Conservation (phyloP, 2,113 vertebrate species). For the Phaethon lepturus region DNA sequence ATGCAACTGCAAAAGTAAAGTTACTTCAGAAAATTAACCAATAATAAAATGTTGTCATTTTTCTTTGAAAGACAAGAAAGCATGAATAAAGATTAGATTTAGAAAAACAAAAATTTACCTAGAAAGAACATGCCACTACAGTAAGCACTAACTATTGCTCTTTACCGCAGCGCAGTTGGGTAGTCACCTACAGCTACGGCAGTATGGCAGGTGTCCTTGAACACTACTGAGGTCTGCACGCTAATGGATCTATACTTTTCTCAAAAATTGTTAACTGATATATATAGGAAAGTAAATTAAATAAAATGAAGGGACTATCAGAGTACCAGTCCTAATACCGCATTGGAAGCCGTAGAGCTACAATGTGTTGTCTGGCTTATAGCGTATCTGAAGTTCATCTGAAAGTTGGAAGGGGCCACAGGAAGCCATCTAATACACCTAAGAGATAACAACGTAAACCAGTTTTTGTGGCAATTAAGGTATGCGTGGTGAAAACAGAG, state of each 20-base stretch:
- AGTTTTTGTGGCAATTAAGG: conserved; percentile 12
- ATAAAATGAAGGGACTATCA: not conserved
- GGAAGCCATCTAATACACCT: not conserved
- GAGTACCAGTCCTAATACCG: not conserved
- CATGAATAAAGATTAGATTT: not conserved
- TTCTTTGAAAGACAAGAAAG: not conserved
- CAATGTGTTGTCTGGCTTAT: not conserved
- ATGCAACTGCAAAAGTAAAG: not conserved
- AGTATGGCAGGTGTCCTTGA: not conserved
- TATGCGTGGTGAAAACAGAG: conserved; percentile 18
- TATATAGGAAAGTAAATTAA: not conserved
- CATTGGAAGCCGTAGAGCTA: not conserved
- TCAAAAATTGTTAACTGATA: not conserved
- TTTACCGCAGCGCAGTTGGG: rapidly evolving
- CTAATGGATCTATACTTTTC: not conserved
- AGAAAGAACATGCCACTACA: not conserved
- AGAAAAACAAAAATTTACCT: not conserved
- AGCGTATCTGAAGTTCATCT: conserved; percentile 16
- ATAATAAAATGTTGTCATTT: not conserved
- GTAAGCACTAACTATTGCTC: not conserved
- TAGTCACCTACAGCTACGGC: not conserved
- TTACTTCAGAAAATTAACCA: not conserved
- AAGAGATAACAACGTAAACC: conserved; percentile 26
- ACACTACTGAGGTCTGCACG: not conserved
- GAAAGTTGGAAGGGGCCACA: not conserved